phyloP scores from a whole-genome alignment of 2,797 vertebrate species.

The Alouatta caraya region DNA sequence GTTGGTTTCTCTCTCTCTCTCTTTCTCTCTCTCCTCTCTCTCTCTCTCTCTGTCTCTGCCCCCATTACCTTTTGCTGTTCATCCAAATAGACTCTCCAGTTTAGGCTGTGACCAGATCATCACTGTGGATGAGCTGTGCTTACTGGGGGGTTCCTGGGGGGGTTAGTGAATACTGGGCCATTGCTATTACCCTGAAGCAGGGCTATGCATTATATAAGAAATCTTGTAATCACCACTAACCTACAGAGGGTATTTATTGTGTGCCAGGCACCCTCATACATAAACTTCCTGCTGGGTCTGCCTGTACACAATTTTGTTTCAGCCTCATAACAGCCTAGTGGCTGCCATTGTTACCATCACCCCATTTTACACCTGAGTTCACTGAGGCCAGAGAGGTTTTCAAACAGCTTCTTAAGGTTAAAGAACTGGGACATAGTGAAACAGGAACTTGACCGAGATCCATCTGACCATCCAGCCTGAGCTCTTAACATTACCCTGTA shows the following conservation, averaged over 20 bases:
- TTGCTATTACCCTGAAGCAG: neutral
- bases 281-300: neutral
- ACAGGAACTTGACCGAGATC: neutral
- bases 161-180: neutral
- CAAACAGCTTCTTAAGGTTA: neutral
- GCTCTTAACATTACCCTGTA: neutral
- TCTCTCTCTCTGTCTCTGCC: too few species aligned
- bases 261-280: neutral
- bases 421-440: neutral
- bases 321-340: neutral
- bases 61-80: neutral
- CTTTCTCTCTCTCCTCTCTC: neutral
- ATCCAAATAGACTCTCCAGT: neutral
- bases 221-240: too few species aligned
- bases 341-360: neutral
- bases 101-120: neutral
- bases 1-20: neutral
- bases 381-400: neutral
- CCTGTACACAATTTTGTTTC: fast-evolving
- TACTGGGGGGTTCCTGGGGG: neutral
- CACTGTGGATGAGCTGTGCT: neutral
- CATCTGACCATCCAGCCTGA: neutral
- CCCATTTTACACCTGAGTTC: neutral
- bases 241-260: fast-evolving
- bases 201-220: neutral